A percentile compares a stretch with the other conserved stretches of the same genome.
Evolutionary conservation across 2,797 vertebrate species (phyloP).

Genomic region (Prionace glauca): DNA sequence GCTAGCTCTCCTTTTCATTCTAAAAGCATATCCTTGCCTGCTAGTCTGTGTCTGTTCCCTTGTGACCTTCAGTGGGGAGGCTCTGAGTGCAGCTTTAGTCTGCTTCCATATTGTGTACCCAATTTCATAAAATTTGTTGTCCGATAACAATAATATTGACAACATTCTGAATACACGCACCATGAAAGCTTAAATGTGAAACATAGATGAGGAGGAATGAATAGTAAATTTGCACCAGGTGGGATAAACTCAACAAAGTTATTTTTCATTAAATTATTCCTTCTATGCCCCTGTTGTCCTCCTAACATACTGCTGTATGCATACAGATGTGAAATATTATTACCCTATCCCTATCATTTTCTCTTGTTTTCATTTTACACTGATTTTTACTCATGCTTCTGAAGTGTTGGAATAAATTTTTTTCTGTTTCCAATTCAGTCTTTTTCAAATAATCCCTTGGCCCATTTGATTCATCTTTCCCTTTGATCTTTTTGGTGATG

Average conservation of each 20-base stretch:
- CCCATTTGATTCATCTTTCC: background rate
- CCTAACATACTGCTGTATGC: background rate
- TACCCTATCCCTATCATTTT: too few relatives aligned
- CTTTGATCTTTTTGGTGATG: background rate
- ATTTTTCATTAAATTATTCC: background rate
- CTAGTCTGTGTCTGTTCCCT: too few relatives aligned
- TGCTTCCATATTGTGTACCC: too few relatives aligned
- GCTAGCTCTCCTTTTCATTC: too few relatives aligned
- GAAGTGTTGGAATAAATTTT: too few relatives aligned
- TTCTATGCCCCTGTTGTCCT: background rate
- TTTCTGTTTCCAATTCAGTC: background rate
- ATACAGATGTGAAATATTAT: background rate
- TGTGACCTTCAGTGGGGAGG: too few relatives aligned
- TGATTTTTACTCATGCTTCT: background rate
- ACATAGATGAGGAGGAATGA: background rate
- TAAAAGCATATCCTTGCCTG: too few relatives aligned
- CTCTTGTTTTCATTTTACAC: background rate
- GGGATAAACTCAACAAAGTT: background rate
- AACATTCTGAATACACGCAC: background rate
- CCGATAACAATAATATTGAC: background rate
- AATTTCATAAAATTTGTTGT: too few relatives aligned
- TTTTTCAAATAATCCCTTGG: background rate
- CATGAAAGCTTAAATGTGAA: background rate
- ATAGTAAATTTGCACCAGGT: background rate
- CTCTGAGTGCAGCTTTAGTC: too few relatives aligned